Evolutionary conservation across 1,140 invertebrate species (phyloP).

Genomic region (Heterodera carotae): DNA sequence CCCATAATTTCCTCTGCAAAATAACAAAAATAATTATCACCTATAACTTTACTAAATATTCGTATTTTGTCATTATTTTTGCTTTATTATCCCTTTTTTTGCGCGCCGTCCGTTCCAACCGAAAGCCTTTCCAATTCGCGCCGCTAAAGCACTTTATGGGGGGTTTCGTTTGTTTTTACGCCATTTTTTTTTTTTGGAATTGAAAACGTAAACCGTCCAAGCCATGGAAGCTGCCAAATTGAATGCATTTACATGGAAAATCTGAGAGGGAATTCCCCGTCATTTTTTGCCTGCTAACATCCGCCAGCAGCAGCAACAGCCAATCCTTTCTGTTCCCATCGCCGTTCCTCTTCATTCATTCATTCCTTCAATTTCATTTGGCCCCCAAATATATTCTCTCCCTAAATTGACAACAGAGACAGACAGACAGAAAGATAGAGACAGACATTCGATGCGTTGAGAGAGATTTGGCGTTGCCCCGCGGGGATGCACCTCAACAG

Average conservation of each 20-base stretch:
- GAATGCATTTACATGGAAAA: not conserved
- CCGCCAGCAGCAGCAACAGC: too few species aligned
- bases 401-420: too few species aligned
- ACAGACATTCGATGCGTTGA: too few species aligned
- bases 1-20: too few species aligned
- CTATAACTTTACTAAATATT: too few species aligned
- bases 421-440: too few species aligned
- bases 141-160: not conserved
- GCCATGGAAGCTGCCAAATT: not conserved
- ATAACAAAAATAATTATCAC: too few species aligned
- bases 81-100: not conserved
- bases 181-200: not conserved
- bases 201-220: not conserved
- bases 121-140: not conserved
- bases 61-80: constrained; percentile 3
- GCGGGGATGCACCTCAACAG: too few species aligned
- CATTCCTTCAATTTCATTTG: not conserved
- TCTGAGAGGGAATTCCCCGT: not conserved
- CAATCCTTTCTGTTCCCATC: not conserved
- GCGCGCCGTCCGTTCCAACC: not conserved
- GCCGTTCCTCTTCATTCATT: not conserved
- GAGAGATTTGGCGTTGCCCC: too few species aligned
- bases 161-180: not conserved
- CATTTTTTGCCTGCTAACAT: not conserved
- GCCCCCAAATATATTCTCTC: too few species aligned